Evolutionary conservation across 2,797 vertebrate genomes (phyloP).

Genomic region (Aulostomus chinensis): DNA sequence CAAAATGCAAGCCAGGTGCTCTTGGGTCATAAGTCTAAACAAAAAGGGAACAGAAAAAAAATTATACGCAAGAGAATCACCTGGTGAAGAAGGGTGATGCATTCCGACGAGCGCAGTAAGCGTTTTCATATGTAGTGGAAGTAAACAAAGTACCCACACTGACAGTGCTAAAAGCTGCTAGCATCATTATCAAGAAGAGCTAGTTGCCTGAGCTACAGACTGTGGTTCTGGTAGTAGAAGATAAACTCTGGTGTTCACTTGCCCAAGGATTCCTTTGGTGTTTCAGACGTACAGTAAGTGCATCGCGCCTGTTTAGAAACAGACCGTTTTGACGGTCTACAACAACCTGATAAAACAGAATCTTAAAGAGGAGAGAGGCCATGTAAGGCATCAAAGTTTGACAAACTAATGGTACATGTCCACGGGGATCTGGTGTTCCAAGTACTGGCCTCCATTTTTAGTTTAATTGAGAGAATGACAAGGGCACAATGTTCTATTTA

Average conservation of each 20-base stretch:
- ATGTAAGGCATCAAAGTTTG: conserved; percentile 27
- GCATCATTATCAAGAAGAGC: neutral
- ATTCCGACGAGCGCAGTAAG: conserved; percentile 18
- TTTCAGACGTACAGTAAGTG: neutral
- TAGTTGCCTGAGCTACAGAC: neutral
- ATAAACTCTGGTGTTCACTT: conserved; percentile 5
- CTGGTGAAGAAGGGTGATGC: conserved; percentile 21
- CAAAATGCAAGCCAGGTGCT: conserved; percentile 29
- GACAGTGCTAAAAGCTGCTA: conserved; percentile 10
- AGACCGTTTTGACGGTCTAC: conserved; percentile 14
- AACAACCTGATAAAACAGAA: conserved; percentile 7
- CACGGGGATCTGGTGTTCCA: conserved; percentile 25
- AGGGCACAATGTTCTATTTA: conserved; percentile 47
- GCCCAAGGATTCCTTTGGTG: neutral
- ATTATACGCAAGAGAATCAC: conserved; percentile 34
- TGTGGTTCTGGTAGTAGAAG: neutral
- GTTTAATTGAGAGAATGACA: conserved; percentile 37
- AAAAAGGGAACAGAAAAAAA: conserved; percentile 35
- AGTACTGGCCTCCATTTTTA: conserved; percentile 17
- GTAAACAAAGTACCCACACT: conserved; percentile 4
- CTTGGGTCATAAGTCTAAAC: conserved; percentile 14
- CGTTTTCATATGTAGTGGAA: conserved; percentile 13
- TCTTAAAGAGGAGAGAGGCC: conserved; percentile 19
- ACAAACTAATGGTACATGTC: conserved; percentile 40
- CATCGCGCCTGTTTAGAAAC: neutral